Evolutionary conservation across 2,113 vertebrate species (phyloP).

Genomic region (Phalacrocorax aristotelis): DNA sequence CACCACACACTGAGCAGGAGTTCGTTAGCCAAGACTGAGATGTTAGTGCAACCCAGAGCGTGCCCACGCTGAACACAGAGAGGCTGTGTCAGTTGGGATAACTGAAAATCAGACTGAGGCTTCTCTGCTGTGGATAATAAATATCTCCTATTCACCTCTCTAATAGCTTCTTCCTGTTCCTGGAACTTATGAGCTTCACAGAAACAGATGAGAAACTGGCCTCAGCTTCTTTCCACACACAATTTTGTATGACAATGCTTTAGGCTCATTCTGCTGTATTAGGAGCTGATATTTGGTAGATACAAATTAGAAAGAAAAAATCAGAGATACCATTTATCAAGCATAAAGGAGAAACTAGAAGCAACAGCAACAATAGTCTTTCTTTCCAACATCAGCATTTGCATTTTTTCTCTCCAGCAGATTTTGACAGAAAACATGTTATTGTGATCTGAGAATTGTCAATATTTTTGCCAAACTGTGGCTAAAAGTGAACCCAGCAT

Average conservation of each 20-base stretch:
- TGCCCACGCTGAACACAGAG: neutral
- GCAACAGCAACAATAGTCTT: neutral
- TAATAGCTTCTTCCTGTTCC: neutral
- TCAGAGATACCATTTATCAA: neutral
- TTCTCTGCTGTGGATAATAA: neutral
- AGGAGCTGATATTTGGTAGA: neutral
- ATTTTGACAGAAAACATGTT: neutral
- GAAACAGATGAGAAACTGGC: neutral
- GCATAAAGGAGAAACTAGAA: neutral
- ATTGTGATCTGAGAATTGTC: neutral
- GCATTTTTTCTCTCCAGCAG: neutral
- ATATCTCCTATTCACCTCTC: neutral
- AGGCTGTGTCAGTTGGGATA: neutral
- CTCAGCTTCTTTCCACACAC: neutral
- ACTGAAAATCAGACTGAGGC: neutral
- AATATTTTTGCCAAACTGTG: neutral
- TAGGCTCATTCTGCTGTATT: neutral
- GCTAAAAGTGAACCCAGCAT: neutral
- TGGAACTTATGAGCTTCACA: neutral
- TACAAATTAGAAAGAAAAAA: neutral
- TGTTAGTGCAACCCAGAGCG: neutral
- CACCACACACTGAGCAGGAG: neutral
- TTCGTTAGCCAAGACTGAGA: neutral
- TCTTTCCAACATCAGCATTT: neutral
- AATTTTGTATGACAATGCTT: fast-evolving